Evolutionary conservation across 2,888 invertebrate species (phyloP), one percentile per base, ranked within the genome.

Genomic region (Eupeodes luniger): DNA sequence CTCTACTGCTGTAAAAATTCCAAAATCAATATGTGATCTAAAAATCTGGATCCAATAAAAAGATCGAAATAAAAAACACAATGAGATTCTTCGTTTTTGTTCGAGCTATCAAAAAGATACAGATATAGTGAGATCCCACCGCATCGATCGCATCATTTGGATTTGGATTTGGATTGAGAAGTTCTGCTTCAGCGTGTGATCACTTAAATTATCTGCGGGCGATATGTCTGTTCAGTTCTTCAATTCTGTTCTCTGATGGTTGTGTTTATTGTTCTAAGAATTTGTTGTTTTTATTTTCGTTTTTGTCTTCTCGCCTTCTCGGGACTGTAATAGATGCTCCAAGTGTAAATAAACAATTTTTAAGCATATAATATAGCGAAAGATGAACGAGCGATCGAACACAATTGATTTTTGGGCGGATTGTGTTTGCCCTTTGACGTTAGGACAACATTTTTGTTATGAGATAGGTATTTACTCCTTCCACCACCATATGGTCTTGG

Each of bases 181-280:
- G 75, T 80, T 70, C 51, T 19, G 61, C 81, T 53, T 74, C 66
- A 55, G 79, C 70, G 72, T 70, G 70, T 27, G 72, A 87, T 87
- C 87, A 84, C 84, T 87, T 87, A 84, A 84, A 87, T 87, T 84
- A 83, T 72, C 80, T 76, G 72, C 83, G 76, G 86, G 87, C 80
- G 80, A 87, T 87, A 79, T 76, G 84, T 87, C 84, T 80, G 87
- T 61, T 87, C 77, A 34, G 67, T 80, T 27, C 27, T 27, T 27
- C 27, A 27, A 2, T 27, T 27, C 27, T 27, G 27, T 27, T 87
- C 77, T 66, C 81, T 40, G 78, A 67, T 16, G 59, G 69, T 62
- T 81, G 59, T 88, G 88, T 88, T 88, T 88, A 85, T 88, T 88
- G 81, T 88, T 88, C 64, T 75, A 75, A 81, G 85, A 88, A 62